A percentile compares a stretch with the other conserved stretches of the same genome.
Evolutionary conservation across 2,888 invertebrate species (phyloP).

Genomic region (Polydesmus complanatus): DNA sequence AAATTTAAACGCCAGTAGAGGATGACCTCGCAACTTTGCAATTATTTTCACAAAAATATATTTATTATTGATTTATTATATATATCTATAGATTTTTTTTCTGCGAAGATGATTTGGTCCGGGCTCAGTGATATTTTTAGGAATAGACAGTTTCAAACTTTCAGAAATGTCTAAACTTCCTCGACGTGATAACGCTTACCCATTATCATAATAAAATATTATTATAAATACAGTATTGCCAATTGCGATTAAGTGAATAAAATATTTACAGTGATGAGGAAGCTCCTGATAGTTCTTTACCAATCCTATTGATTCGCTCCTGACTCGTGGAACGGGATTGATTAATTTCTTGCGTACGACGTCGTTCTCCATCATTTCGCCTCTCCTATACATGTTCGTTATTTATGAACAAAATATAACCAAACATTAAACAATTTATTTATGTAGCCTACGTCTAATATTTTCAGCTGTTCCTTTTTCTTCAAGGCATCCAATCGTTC

Average conservation of each 20-base stretch:
- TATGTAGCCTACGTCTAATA: conserved; percentile 69
- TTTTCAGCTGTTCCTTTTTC: conserved; percentile 73
- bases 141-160: conserved; percentile 9
- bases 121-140: neutral
- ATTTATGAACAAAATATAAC: too few species aligned
- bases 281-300: conserved; percentile 6
- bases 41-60: too few species aligned
- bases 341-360: conserved; percentile 40
- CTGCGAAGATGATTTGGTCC: too few species aligned
- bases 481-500: conserved; percentile 72
- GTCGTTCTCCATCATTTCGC: conserved; percentile 52
- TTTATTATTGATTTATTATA: too few species aligned
- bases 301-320: neutral
- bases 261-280: conserved; percentile 10
- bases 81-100: too few species aligned
- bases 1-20: too few species aligned
- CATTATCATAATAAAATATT: neutral
- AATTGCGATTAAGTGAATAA: neutral
- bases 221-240: neutral
- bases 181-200: conserved; percentile 2
- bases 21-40: too few species aligned
- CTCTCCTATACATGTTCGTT: too few species aligned
- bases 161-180: conserved; percentile 10
- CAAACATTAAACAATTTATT: too few species aligned
- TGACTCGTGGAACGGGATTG: neutral